A percentile compares a stretch with the other conserved stretches of the same genome.
Evolutionary conservation across 2,888 invertebrate genomes (phyloP).

Genomic region (Hirtodrosophila histrioides): DNA sequence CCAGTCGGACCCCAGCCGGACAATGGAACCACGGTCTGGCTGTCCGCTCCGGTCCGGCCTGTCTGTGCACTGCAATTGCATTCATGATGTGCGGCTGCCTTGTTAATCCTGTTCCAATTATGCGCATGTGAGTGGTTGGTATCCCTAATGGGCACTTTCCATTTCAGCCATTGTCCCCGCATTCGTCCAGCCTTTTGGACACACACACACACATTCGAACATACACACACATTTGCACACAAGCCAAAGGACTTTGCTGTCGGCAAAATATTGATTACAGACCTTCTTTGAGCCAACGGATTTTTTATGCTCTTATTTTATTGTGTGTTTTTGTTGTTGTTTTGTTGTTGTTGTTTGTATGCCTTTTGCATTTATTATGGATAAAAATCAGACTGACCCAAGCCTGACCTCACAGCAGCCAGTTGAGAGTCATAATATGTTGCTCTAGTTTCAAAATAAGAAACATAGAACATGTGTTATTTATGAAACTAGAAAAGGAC

Average conservation of each 20-base stretch:
- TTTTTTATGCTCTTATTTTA: slow-evolving; percentile 22
- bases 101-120: slow-evolving; percentile 79
- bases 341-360: slow-evolving; percentile 47
- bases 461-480: slow-evolving; percentile 3
- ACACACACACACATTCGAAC: neutral
- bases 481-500: neutral
- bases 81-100: slow-evolving; percentile 58
- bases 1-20: slow-evolving; percentile 48
- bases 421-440: slow-evolving; percentile 14
- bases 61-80: slow-evolving; percentile 54
- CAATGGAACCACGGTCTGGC: slow-evolving; percentile 39
- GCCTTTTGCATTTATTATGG: slow-evolving; percentile 53
- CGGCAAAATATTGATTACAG: slow-evolving; percentile 77
- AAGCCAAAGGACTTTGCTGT: slow-evolving; percentile 37
- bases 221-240: slow-evolving; percentile 20
- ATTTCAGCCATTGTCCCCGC: slow-evolving; percentile 61
- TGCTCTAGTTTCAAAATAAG: slow-evolving; percentile 27
- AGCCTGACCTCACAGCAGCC: slow-evolving; percentile 51
- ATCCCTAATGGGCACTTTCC: slow-evolving; percentile 79
- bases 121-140: slow-evolving; percentile 71
- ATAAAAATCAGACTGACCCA: slow-evolving; percentile 73
- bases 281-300: slow-evolving; percentile 41
- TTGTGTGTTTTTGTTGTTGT: slow-evolving; percentile 8
- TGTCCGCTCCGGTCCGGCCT: neutral
- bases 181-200: slow-evolving; percentile 44